Evolutionary conservation across 1,140 invertebrate species (phyloP).

Genomic region (Heterodera carotae): DNA sequence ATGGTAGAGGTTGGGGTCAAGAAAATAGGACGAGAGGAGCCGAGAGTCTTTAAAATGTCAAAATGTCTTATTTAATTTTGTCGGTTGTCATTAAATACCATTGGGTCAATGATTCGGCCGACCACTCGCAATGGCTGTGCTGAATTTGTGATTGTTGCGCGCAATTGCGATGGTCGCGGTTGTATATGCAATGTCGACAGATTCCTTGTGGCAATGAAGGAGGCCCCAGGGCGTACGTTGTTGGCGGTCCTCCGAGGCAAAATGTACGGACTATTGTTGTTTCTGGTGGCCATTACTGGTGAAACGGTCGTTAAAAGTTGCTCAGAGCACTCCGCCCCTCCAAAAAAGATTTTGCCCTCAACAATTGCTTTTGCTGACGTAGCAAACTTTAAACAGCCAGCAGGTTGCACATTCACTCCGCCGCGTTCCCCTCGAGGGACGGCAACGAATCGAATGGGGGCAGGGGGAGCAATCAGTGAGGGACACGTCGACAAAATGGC

Average conservation of each 20-base stretch:
- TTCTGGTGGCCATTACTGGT: background rate
- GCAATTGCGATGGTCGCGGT: background rate
- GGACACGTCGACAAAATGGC: background rate
- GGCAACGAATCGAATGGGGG: background rate
- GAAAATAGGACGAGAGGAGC: background rate
- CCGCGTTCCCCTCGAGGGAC: background rate
- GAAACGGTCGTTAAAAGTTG: background rate
- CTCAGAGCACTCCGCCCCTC: background rate
- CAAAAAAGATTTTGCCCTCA: background rate
- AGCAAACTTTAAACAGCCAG: background rate
- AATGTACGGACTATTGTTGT: background rate
- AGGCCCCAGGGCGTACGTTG: background rate
- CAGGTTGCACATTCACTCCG: background rate
- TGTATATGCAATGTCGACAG: background rate
- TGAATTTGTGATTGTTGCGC: background rate
- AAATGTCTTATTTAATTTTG: background rate
- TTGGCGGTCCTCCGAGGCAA: background rate
- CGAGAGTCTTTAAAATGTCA: background rate
- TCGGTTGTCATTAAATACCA: constrained; percentile 2
- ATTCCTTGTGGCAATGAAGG: background rate
- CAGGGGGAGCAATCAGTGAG: background rate
- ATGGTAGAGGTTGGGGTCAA: background rate
- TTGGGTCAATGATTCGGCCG: constrained; percentile 13
- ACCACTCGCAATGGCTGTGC: background rate
- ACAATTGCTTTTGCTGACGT: background rate